A percentile compares a stretch with the other conserved stretches of the same genome.
phyloP scores from a whole-genome alignment of 2,113 vertebrate species.

The Camelus dromedarius region DNA sequence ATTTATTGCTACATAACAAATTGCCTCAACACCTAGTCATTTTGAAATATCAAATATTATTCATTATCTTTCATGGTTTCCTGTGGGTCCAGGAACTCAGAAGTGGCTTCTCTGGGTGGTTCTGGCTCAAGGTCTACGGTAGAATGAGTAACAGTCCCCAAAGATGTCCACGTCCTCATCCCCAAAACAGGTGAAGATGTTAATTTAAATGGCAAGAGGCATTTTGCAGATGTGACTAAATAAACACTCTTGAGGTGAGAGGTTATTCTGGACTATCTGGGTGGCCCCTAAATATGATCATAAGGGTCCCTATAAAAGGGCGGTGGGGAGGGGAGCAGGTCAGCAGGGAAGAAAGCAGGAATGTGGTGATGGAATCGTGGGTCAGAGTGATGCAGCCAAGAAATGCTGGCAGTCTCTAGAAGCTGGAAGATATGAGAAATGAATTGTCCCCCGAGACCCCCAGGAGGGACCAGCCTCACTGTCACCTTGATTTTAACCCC shows the following conservation, averaged over 20 bases:
- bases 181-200: background rate
- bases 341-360: background rate
- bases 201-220: background rate
- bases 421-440: background rate
- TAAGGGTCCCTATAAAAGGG: background rate
- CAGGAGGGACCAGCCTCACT: background rate
- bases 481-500: background rate
- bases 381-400: rapidly evolving
- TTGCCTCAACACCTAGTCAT: background rate
- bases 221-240: background rate
- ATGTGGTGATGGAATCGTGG: too few species aligned
- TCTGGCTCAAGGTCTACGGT: background rate
- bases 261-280: background rate
- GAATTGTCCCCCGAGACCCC: background rate
- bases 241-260: background rate
- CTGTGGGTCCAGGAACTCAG: background rate
- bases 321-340: rapidly evolving
- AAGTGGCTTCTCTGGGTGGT: too few species aligned
- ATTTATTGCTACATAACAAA: background rate
- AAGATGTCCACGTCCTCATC: too few species aligned
- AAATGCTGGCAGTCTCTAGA: background rate
- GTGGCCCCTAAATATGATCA: background rate
- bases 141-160: background rate
- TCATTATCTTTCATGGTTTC: background rate
- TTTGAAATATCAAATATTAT: background rate